These are phyloP conservation scores for Nannoperca obscura DNA, from an alignment of 2,797 vertebrate genomes.

Conservation along the genomic window DNA sequence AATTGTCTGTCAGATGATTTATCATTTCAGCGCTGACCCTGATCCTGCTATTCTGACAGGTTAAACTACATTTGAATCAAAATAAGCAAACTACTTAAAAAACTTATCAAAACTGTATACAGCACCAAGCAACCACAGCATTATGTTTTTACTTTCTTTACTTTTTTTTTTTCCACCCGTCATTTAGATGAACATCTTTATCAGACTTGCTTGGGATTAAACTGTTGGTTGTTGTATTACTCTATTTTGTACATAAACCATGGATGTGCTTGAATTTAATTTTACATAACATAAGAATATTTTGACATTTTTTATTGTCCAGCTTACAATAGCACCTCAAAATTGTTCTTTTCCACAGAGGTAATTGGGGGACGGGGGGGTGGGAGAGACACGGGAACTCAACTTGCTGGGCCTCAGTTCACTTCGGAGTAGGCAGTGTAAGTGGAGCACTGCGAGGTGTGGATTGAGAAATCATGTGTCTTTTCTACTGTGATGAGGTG, in stretches of 20 bases:
- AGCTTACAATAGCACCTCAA: background rate
- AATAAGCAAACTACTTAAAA: background rate
- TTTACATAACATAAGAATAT: constrained; percentile 1
- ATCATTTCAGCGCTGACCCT: background rate
- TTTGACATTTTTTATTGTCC: constrained; percentile 24
- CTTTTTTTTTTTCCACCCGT: background rate
- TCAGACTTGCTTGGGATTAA: background rate
- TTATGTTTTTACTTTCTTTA: background rate
- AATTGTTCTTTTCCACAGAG: background rate
- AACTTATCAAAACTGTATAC: background rate
- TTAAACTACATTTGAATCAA: background rate
- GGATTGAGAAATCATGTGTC: constrained; percentile 71
- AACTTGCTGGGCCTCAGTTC: constrained; percentile 16
- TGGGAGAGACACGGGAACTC: background rate
- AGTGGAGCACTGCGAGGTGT: constrained; percentile 45
- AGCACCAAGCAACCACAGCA: background rate
- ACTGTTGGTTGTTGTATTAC: background rate
- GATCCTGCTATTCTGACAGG: background rate
- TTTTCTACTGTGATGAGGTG: constrained; percentile 72
- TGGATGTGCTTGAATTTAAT: background rate
- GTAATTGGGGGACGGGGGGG: constrained; percentile 8
- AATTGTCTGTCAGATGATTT: background rate
- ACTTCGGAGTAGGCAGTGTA: constrained; percentile 36
- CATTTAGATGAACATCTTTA: constrained; percentile 11
- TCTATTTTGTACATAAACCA: constrained; percentile 4